Conservation (phyloP, 2,797 vertebrate species). For the Rallus crepitans region DNA sequence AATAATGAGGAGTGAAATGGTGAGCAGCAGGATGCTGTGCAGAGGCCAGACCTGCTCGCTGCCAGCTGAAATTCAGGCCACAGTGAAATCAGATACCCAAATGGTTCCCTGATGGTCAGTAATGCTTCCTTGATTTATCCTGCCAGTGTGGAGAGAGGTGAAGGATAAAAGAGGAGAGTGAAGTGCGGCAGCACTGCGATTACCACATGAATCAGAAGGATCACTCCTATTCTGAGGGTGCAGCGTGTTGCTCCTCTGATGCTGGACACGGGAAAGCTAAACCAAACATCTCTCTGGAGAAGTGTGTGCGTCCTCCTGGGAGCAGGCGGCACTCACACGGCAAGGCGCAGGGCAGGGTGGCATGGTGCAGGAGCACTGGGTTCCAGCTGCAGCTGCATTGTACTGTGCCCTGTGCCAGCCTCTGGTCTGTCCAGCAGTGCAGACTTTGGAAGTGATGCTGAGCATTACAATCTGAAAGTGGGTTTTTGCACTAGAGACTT, state of each 20-base stretch:
- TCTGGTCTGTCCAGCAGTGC: background rate
- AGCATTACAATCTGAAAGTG: background rate
- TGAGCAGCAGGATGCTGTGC: background rate
- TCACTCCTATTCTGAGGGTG: background rate
- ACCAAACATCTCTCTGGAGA: background rate
- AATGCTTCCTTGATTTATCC: background rate
- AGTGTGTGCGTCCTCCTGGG: rapidly evolving
- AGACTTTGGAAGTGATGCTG: background rate
- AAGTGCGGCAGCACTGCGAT: background rate
- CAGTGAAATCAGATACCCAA: background rate
- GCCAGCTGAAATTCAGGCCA: background rate
- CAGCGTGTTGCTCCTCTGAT: background rate
- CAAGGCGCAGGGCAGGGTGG: background rate
- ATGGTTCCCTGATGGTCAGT: background rate
- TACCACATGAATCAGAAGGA: background rate
- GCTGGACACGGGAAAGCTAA: background rate
- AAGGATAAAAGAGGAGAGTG: background rate
- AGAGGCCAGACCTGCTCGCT: background rate
- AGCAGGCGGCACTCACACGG: rapidly evolving
- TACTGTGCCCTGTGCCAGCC: too few species aligned
- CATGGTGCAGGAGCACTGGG: rapidly evolving
- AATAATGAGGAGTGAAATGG: background rate
- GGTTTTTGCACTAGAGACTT: background rate
- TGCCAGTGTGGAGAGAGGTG: background rate
- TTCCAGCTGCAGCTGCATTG: rapidly evolving